Percentiles rank a stretch among this genome's conserved stretches.
These are phyloP conservation scores for Ptychoptera albimana DNA, from an alignment of 2,888 invertebrate genomes.

Conservation along the genomic window DNA sequence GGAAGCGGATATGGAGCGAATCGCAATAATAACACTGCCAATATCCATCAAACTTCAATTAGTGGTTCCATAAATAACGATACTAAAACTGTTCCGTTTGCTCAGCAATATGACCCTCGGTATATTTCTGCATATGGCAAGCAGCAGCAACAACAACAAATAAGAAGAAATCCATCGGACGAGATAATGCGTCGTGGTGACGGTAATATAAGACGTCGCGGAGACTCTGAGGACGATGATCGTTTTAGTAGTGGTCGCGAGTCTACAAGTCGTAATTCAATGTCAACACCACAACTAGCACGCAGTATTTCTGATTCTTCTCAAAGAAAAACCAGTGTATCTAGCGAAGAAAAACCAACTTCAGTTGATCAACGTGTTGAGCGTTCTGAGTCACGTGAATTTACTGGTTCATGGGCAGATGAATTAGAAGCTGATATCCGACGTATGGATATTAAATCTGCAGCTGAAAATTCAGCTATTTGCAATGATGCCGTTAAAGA, in stretches of 20 bases:
- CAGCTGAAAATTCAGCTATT: slow-evolving; percentile 1
- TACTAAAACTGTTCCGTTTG: slow-evolving; percentile 14
- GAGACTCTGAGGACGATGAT: slow-evolving; percentile 18
- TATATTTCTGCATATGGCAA: slow-evolving; percentile 13
- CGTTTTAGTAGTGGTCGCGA: slow-evolving; percentile 14
- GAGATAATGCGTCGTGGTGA: slow-evolving; percentile 10
- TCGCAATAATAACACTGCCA: slow-evolving; percentile 15
- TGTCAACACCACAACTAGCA: slow-evolving; percentile 18
- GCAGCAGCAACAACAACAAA: slow-evolving; percentile 11
- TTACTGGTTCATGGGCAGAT: slow-evolving; percentile 32
- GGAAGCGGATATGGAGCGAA: not conserved
- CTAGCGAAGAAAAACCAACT: slow-evolving; percentile 11
- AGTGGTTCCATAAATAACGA: too few species aligned
- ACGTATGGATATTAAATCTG: not conserved
- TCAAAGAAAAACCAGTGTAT: slow-evolving; percentile 29
- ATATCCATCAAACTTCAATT: slow-evolving; percentile 11
- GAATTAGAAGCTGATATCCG: slow-evolving; percentile 22
- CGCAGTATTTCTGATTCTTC: slow-evolving; percentile 32
- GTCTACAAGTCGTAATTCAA: slow-evolving; percentile 12
- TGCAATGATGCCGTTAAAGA: slow-evolving; percentile 1
- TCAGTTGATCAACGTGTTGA: slow-evolving; percentile 8
- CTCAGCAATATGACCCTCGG: slow-evolving; percentile 19
- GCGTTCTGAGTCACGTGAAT: slow-evolving; percentile 11
- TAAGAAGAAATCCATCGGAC: slow-evolving; percentile 13
- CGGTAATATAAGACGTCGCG: slow-evolving; percentile 8